Conservation (phyloP, 2,888 invertebrate species). For the Petrolisthes cinctipes region DNA sequence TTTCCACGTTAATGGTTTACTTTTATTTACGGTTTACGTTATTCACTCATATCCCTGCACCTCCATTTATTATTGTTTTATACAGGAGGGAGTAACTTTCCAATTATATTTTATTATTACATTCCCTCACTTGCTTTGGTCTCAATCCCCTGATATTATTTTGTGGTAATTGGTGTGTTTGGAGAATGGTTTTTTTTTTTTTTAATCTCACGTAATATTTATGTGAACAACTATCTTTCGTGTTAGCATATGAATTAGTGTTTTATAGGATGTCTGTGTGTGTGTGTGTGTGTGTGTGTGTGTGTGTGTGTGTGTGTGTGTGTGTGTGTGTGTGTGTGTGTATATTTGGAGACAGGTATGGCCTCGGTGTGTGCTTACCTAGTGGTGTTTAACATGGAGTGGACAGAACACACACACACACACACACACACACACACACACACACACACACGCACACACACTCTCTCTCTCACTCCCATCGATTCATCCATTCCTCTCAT, state of each 20-base stretch:
- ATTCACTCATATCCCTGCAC: too few relatives aligned
- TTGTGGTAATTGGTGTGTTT: not conserved
- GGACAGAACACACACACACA: not conserved
- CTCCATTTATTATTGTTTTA: too few relatives aligned
- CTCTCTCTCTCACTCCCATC: not conserved
- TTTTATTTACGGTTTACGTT: too few relatives aligned
- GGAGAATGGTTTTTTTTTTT: too few relatives aligned
- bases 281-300: slow-evolving; percentile 17
- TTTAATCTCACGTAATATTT: not conserved
- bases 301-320: slow-evolving; percentile 11
- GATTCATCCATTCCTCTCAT: not conserved
- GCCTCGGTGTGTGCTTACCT: not conserved
- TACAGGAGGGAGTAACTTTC: too few relatives aligned
- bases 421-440: slow-evolving; percentile 19
- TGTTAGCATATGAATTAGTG: not conserved
- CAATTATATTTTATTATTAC: too few relatives aligned
- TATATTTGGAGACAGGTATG: not conserved
- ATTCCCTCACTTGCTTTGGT: not conserved
- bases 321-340: slow-evolving; percentile 13
- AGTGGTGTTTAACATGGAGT: not conserved
- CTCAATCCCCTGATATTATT: not conserved
- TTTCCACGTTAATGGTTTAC: too few relatives aligned
- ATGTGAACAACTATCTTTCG: not conserved
- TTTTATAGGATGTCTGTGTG: not conserved
- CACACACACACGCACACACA: slow-evolving; percentile 40